Evolutionary conservation across 2,797 vertebrate genomes (phyloP).

Genomic region (Arrhamphus sclerolepis): DNA sequence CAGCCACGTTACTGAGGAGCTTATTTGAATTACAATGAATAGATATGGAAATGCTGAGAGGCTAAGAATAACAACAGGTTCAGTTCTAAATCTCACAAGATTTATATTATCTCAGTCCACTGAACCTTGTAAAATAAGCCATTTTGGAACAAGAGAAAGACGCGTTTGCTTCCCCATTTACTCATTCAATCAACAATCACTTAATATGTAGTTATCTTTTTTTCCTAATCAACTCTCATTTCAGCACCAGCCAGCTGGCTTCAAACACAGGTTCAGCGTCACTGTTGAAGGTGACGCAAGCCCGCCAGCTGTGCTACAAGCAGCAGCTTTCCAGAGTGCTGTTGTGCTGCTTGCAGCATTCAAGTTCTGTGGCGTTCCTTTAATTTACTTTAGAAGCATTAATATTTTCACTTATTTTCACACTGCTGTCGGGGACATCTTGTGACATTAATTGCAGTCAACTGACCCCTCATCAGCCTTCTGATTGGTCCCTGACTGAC

Average conservation of each 20-base stretch:
- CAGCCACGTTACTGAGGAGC: too few species aligned
- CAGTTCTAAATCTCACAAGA: background rate
- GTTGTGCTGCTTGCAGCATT: slow-evolving; percentile 11
- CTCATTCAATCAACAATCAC: slow-evolving; percentile 52
- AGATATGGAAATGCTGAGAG: background rate
- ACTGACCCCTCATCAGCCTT: too few species aligned
- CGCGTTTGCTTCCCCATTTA: slow-evolving; percentile 24
- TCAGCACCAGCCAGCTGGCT: slow-evolving; percentile 61
- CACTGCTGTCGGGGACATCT: too few species aligned
- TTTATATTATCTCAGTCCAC: background rate
- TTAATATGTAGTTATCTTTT: slow-evolving; percentile 60
- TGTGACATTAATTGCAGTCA: too few species aligned
- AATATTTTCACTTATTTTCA: too few species aligned
- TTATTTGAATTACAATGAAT: slow-evolving; percentile 5
- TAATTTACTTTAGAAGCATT: too few species aligned
- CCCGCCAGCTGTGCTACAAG: slow-evolving; percentile 59
- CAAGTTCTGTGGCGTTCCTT: too few species aligned
- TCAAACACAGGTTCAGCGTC: slow-evolving; percentile 31
- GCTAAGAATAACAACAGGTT: background rate
- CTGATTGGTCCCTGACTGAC: too few species aligned
- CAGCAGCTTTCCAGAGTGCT: slow-evolving; percentile 33
- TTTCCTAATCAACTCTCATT: slow-evolving; percentile 52
- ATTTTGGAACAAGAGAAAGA: slow-evolving; percentile 23
- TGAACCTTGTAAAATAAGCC: slow-evolving; percentile 4
- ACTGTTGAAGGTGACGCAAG: slow-evolving; percentile 46